Percentiles rank a stretch among this genome's conserved stretches.
Evolutionary conservation across 2,113 vertebrate genomes (phyloP).

Genomic region (Enhydra lutris): DNA sequence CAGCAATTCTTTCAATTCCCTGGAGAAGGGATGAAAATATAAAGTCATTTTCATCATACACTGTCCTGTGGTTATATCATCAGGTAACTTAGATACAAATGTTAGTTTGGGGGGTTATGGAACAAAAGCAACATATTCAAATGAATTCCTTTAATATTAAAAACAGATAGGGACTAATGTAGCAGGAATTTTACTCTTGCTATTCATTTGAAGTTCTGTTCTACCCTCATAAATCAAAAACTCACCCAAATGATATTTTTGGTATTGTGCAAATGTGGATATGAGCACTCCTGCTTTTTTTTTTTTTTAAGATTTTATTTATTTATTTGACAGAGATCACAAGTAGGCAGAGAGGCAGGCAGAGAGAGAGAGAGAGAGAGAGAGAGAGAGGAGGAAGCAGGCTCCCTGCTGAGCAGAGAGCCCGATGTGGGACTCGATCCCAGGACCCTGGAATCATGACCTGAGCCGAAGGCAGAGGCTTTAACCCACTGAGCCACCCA

Average conservation of each 20-base stretch:
- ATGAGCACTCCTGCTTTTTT: background rate
- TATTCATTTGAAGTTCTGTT: constrained; percentile 65
- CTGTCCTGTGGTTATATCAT: constrained; percentile 57
- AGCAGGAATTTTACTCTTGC: constrained; percentile 62
- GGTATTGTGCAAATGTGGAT: constrained; percentile 62
- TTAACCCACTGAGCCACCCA: too few relatives aligned
- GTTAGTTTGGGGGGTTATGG: constrained; percentile 54
- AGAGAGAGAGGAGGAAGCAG: too few relatives aligned
- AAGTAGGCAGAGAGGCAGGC: too few relatives aligned
- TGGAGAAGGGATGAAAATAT: constrained; percentile 61
- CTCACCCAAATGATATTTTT: constrained; percentile 71
- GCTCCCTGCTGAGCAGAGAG: too few relatives aligned
- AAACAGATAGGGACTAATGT: constrained; percentile 66
- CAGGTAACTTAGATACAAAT: constrained; percentile 72
- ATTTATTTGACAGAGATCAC: too few relatives aligned
- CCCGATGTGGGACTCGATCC: too few relatives aligned
- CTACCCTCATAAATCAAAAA: constrained; percentile 70
- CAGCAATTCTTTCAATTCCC: constrained; percentile 67
- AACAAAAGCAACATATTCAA: constrained; percentile 71
- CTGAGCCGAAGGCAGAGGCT: too few relatives aligned
- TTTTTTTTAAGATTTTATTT: too few relatives aligned
- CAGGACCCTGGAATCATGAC: too few relatives aligned
- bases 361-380: too few relatives aligned
- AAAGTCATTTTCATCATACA: constrained; percentile 56
- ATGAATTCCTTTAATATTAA: constrained; percentile 72